phyloP scores from a whole-genome alignment of 2,113 vertebrate species.

The Charadrius vociferus region DNA sequence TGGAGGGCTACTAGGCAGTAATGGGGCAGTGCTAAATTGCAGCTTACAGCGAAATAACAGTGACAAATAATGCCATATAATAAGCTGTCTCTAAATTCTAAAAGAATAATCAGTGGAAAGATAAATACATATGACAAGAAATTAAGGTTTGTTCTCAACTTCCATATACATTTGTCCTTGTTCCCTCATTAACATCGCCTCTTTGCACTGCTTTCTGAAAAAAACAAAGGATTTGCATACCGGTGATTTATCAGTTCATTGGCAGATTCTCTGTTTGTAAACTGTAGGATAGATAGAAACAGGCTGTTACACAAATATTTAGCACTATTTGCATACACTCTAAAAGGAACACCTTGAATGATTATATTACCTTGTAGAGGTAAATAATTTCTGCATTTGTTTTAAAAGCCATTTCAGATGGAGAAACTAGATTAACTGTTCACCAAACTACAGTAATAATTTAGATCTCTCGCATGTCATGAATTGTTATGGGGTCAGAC shows the following conservation, averaged over 20 bases:
- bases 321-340: background rate
- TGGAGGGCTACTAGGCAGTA: background rate
- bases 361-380: background rate
- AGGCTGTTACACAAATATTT: background rate
- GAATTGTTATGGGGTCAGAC: background rate
- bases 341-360: background rate
- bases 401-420: background rate
- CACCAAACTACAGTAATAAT: background rate
- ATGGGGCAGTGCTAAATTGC: background rate
- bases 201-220: background rate
- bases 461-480: background rate
- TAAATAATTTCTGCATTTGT: background rate
- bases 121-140: background rate
- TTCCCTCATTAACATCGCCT: background rate
- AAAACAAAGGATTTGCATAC: background rate
- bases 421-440: background rate
- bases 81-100: background rate
- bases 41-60: background rate
- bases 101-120: background rate
- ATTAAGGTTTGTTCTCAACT: background rate
- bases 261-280: background rate
- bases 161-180: background rate
- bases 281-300: background rate
- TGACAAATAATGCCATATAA: background rate
- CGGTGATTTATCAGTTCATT: background rate